Conservation (phyloP, 1,140 invertebrate species). For the Laupala kohalensis region DNA sequence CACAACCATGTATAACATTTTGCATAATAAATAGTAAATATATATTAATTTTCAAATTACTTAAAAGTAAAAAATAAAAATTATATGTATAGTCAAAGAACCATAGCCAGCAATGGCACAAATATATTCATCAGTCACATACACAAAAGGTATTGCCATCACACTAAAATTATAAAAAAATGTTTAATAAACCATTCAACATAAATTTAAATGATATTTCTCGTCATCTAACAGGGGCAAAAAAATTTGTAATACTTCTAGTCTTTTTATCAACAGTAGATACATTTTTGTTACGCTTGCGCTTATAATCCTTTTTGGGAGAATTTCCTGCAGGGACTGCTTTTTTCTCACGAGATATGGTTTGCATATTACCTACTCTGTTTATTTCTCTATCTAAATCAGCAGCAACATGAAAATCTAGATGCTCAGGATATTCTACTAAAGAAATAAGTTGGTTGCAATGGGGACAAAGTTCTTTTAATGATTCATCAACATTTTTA, state of each 20-base stretch:
- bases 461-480: background rate
- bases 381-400: constrained; percentile 41
- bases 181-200: background rate
- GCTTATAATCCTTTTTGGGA: background rate
- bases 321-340: background rate
- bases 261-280: background rate
- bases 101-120: no score
- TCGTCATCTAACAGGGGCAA: background rate
- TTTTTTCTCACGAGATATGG: background rate
- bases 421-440: constrained; percentile 45
- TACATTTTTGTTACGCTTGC: background rate
- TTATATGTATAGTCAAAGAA: no score
- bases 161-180: no score
- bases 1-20: no score
- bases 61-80: no score
- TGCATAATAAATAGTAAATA: no score
- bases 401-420: constrained; percentile 57
- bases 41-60: no score
- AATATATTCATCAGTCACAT: no score
- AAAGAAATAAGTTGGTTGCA: constrained; percentile 31
- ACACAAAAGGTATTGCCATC: no score
- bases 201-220: background rate
- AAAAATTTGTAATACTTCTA: constrained; percentile 5
- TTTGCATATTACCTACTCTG: background rate
- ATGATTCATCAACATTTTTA: background rate